phyloP scores from a whole-genome alignment of 2,888 invertebrate species.

The Eupithecia subfuscata region DNA sequence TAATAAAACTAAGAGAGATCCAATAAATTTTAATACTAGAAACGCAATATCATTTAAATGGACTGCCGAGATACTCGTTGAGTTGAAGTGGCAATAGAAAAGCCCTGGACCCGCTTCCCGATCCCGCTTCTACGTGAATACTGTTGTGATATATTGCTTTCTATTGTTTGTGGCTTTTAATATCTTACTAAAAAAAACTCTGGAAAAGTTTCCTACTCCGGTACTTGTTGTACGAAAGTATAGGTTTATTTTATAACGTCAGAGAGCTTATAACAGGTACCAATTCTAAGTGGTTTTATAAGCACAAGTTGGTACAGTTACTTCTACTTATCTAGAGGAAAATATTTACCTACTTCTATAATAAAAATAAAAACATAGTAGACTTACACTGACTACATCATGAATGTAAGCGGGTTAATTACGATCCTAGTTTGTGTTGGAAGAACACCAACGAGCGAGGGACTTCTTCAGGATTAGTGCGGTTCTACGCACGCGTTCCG shows the following conservation, averaged over 20 bases:
- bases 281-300: not conserved
- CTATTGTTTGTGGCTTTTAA: conserved; percentile 58
- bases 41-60: conserved; percentile 20
- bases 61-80: conserved; percentile 29
- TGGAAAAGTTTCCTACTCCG: not conserved
- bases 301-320: not conserved
- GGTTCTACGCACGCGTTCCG: no score
- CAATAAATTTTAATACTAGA: not conserved
- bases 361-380: not conserved
- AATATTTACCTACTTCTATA: not conserved
- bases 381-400: no score
- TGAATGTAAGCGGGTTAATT: no score
- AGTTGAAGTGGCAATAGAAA: conserved; percentile 70
- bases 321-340: not conserved
- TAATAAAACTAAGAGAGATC: not conserved
- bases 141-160: conserved; percentile 69
- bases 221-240: not conserved
- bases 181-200: not conserved
- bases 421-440: no score
- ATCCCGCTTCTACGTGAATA: conserved; percentile 65
- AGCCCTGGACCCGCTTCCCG: conserved; percentile 62
- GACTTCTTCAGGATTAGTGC: no score
- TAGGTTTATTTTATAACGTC: not conserved
- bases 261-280: not conserved
- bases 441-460: no score